These are phyloP conservation scores for Pseudomyrmex flavicornis DNA, from an alignment of 1,140 invertebrate species.

Conservation along the genomic window DNA sequence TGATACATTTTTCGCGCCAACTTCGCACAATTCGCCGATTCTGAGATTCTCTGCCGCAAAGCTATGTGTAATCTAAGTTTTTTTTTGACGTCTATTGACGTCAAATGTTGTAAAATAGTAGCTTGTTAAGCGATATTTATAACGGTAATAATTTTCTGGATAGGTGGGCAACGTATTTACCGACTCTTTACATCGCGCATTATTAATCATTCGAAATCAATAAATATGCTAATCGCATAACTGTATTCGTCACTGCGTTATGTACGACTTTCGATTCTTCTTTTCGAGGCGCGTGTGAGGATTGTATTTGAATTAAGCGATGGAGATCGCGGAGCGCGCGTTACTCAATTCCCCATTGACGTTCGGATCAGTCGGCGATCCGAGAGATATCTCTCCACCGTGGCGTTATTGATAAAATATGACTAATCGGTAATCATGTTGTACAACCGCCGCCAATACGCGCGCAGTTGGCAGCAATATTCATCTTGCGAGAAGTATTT, in stretches of 20 bases:
- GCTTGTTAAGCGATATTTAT: no score
- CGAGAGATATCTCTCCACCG: conserved; percentile 19
- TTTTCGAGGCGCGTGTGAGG: not conserved
- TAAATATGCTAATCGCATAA: conserved; percentile 25
- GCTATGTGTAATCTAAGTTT: no score
- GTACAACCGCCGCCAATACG: conserved; percentile 39
- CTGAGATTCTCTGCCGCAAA: no score
- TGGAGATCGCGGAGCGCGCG: conserved; percentile 33
- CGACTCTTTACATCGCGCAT: not conserved
- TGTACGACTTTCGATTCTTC: not conserved
- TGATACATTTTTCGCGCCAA: no score
- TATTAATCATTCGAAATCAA: conserved; percentile 19
- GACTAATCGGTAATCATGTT: conserved; percentile 56
- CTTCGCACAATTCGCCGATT: no score
- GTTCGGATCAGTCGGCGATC: conserved; percentile 13
- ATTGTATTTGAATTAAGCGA: conserved; percentile 40
- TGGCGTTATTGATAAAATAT: conserved; percentile 56
- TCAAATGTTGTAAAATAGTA: no score
- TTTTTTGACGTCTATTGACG: no score
- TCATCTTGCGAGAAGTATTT: conserved; percentile 13
- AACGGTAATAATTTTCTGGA: conserved; percentile 1
- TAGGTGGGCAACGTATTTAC: not conserved
- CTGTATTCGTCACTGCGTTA: not conserved
- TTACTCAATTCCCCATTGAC: conserved; percentile 44
- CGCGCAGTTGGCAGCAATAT: conserved; percentile 48